phyloP scores from a whole-genome alignment of 2,888 invertebrate genomes.

The Tipula vernalis region DNA sequence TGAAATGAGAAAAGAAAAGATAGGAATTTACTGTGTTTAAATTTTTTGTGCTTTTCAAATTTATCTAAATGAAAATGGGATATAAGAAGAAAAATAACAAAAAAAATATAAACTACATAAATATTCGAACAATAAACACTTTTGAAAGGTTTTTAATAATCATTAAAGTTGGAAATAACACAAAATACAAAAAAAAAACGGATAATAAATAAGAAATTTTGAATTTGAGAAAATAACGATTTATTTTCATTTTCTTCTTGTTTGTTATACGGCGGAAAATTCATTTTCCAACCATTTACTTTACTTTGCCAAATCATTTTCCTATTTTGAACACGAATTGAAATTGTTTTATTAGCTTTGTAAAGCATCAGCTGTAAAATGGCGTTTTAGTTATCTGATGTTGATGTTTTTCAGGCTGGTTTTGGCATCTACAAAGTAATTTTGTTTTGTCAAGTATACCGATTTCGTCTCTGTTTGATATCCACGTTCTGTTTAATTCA shows the following conservation, averaged over 20 bases:
- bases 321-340: not conserved
- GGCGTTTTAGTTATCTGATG: no score
- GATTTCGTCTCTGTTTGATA: no score
- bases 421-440: no score
- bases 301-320: not conserved
- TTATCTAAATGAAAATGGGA: not conserved
- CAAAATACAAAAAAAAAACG: not conserved
- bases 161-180: not conserved
- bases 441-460: no score
- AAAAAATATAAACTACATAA: not conserved
- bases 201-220: not conserved
- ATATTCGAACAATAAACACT: not conserved
- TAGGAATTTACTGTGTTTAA: not conserved
- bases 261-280: not conserved
- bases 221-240: not conserved
- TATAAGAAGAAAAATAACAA: not conserved
- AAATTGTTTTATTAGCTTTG: not conserved
- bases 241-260: not conserved
- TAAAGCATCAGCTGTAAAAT: no score
- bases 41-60: not conserved
- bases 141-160: not conserved
- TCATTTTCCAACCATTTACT: not conserved
- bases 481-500: no score
- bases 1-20: not conserved
- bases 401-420: no score